Conservation (phyloP, 1,140 invertebrate species). For the Antheraea mylitta region DNA sequence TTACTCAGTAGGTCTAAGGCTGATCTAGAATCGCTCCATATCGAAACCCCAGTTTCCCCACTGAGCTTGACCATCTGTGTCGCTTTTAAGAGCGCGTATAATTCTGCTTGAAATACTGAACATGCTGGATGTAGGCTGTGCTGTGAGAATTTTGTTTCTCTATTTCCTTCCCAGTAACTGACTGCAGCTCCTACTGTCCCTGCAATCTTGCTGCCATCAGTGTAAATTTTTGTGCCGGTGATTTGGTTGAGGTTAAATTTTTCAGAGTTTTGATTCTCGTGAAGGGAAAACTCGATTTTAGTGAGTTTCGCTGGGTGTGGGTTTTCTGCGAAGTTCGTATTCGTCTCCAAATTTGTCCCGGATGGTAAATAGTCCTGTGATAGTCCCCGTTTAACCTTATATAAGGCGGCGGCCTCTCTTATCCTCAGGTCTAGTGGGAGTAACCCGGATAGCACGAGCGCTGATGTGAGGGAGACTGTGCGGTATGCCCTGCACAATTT, state of each 20-base stretch:
- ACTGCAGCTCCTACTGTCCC: slow-evolving; percentile 33
- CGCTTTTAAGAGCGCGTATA: slow-evolving; percentile 24
- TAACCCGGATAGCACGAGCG: slow-evolving; percentile 18
- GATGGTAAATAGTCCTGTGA: slow-evolving; percentile 18
- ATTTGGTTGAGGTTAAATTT: background rate
- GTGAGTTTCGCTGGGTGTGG: slow-evolving; percentile 14
- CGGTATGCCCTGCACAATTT: slow-evolving; percentile 27
- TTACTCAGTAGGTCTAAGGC: slow-evolving; percentile 23
- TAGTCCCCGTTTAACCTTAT: slow-evolving; percentile 20
- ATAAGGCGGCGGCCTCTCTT: slow-evolving; percentile 22
- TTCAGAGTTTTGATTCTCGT: too few species aligned
- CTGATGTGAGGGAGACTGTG: slow-evolving; percentile 23
- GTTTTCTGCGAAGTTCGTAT: background rate
- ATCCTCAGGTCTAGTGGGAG: slow-evolving; percentile 29
- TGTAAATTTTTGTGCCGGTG: slow-evolving; percentile 29
- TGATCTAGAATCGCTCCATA: slow-evolving; percentile 34
- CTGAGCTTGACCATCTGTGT: slow-evolving; percentile 8
- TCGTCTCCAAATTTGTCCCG: slow-evolving; percentile 6
- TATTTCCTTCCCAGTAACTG: slow-evolving; percentile 27
- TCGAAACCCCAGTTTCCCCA: background rate
- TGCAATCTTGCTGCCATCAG: slow-evolving; percentile 33
- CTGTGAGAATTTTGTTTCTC: slow-evolving; percentile 16
- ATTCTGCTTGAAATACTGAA: slow-evolving; percentile 37
- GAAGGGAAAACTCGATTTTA: background rate
- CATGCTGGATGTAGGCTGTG: slow-evolving; percentile 25